phyloP scores from a whole-genome alignment of 1,140 invertebrate genomes.

The Meteorus sp. region DNA sequence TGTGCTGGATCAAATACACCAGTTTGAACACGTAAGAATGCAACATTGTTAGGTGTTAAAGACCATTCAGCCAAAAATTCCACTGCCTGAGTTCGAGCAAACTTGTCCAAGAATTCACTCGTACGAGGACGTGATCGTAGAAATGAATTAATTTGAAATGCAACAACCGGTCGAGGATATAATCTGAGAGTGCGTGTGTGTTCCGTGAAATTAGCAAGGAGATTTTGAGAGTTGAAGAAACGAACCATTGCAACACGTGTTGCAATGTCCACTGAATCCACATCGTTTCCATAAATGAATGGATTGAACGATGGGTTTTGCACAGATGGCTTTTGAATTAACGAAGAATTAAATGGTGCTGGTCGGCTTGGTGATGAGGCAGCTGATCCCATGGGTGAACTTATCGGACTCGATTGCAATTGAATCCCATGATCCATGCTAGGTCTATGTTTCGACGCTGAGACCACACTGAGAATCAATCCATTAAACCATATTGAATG shows the following conservation, averaged over 20 bases:
- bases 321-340: conserved; percentile 39
- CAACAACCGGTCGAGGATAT: conserved; percentile 97
- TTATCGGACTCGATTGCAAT: conserved; percentile 32
- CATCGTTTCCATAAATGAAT: conserved; percentile 93
- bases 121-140: conserved; percentile 84
- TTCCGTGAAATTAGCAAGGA: conserved; percentile 96
- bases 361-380: conserved; percentile 45
- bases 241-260: conserved; percentile 97
- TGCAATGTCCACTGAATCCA: conserved; percentile 98
- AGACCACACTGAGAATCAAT: conserved; percentile 39
- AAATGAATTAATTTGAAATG: conserved; percentile 98
- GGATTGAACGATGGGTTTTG: conserved; percentile 73
- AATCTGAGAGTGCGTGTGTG: conserved; percentile 94
- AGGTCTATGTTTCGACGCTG: conserved; percentile 46
- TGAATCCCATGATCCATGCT: conserved; percentile 38
- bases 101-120: conserved; percentile 85
- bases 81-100: conserved; percentile 93
- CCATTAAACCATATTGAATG: no score
- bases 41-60: conserved; percentile 94
- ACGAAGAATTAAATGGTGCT: conserved; percentile 41
- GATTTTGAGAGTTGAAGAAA: conserved; percentile 97
- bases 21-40: conserved; percentile 95
- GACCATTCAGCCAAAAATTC: conserved; percentile 99
- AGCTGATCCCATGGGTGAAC: conserved; percentile 41
- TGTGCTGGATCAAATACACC: conserved; percentile 92